Evolutionary conservation across 2,113 vertebrate species (phyloP), one percentile per base, ranked within the genome.

Genomic region (Ancistrus triradiatus): DNA sequence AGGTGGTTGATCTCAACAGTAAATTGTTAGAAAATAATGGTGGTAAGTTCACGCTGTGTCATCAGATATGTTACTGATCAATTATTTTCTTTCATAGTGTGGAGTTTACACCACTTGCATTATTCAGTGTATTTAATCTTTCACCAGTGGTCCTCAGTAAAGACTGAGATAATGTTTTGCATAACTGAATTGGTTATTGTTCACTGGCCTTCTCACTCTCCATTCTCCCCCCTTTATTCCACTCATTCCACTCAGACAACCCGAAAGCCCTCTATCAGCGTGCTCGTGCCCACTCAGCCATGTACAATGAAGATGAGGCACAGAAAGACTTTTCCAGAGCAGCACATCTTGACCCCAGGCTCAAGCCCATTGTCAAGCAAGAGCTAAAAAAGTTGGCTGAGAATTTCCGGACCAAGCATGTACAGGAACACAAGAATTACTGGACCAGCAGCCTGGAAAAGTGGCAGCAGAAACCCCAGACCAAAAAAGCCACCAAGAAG

Each of bases 1-100:
- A 90, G 75, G 95, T 96, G 58, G 81, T 98, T 85, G 87, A 92
- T 64, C 88, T 95, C 66, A 93, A 88, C 2, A 85, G 69, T 0
- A 87, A 91, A 77, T 83, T 98, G 27, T 87, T 97, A 13, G 86
- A 86, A 63, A 91, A 78, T 40, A 89, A 95, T 68, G 88, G 85
- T 21, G 94, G 95, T 97, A 74, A 44, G 52, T 40, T 28, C 38
- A 43, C n/a, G 42, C 13, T 47, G 9, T 11, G 48, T 1, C 6
- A 51, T 9, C n/a, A 14, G 50, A 59, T 33, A 35, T 38, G 57
- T 67, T 15, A 66, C 47, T 58, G 14, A 35, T 50, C 44, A 57
- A 28, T 46, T n/a, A 2, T 37, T 52, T 11, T 19, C 22, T 47
- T 63, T 28, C 38, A n/a, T n/a, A n/a, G n/a, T 19, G 17, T 6